Evolutionary conservation across 1,140 invertebrate species (phyloP).

Genomic region (Calliphora vicina): DNA sequence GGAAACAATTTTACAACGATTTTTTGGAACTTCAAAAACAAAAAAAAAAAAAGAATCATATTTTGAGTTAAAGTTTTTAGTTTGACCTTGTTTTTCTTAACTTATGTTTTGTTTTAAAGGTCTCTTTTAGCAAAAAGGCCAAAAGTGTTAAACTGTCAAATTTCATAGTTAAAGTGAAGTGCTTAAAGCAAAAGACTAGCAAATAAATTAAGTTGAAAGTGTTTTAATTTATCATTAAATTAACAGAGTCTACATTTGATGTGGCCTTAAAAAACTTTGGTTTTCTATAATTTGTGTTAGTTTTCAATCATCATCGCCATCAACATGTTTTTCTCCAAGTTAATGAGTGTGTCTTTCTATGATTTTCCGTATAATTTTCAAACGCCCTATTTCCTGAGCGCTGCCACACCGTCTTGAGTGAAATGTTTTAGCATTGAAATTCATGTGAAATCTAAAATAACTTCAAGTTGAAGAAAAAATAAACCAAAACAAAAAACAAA

Average conservation of each 20-base stretch:
- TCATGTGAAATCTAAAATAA: neutral
- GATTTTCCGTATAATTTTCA: constrained; percentile 1
- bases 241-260: neutral
- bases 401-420: constrained; percentile 32
- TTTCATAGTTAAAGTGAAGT: neutral
- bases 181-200: neutral
- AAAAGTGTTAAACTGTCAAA: neutral
- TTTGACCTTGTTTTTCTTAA: neutral
- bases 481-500: neutral
- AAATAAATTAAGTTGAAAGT: neutral
- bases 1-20: neutral
- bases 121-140: too few species aligned
- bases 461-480: neutral
- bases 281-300: too few species aligned
- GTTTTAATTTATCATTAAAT: neutral
- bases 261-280: too few species aligned
- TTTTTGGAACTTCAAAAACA: neutral
- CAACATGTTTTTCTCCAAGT: neutral
- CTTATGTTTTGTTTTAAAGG: too few species aligned
- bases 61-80: neutral
- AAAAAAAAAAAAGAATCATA: neutral
- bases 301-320: too few species aligned
- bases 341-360: neutral
- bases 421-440: neutral
- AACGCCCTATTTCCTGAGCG: neutral